Evolutionary conservation across 2,113 vertebrate genomes (phyloP).

Genomic region (Atrichornis clamosus): DNA sequence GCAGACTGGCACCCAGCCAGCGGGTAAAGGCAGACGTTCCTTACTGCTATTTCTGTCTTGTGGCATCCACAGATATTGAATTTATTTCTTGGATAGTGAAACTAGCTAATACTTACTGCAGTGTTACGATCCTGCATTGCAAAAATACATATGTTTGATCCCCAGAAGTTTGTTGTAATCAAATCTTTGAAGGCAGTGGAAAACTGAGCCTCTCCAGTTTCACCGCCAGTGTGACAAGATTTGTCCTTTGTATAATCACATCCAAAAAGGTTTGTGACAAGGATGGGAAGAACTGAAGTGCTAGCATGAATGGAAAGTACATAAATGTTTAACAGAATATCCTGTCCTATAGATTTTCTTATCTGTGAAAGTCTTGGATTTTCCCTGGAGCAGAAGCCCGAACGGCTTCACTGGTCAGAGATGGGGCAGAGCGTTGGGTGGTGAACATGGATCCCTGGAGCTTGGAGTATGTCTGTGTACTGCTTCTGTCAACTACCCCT

Average conservation of each 20-base stretch:
- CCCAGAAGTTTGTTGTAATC: not conserved
- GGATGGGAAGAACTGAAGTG: not conserved
- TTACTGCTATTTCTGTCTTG: conserved; percentile 18
- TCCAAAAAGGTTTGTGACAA: not conserved
- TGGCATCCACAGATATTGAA: not conserved
- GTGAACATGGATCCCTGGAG: not conserved
- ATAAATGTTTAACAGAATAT: not conserved
- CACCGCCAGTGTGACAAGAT: not conserved
- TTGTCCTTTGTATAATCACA: not conserved
- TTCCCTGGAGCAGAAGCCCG: not conserved
- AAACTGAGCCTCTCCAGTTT: conserved; percentile 4
- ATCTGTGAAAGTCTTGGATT: not conserved
- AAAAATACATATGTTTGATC: not conserved
- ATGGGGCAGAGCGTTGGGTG: accelerated
- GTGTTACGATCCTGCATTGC: not conserved
- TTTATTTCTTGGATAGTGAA: not conserved
- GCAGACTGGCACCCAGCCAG: not conserved
- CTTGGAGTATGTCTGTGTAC: accelerated
- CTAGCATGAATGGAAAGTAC: not conserved
- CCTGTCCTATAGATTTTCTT: not conserved
- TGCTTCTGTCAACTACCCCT: not conserved
- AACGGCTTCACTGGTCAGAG: not conserved
- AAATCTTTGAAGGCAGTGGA: not conserved
- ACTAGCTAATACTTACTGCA: not conserved
- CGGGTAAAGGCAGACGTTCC: not conserved